Evolutionary conservation across 92 coral and sea anemone species (phyloP).

Genomic region (Pocillopora meandrina): DNA sequence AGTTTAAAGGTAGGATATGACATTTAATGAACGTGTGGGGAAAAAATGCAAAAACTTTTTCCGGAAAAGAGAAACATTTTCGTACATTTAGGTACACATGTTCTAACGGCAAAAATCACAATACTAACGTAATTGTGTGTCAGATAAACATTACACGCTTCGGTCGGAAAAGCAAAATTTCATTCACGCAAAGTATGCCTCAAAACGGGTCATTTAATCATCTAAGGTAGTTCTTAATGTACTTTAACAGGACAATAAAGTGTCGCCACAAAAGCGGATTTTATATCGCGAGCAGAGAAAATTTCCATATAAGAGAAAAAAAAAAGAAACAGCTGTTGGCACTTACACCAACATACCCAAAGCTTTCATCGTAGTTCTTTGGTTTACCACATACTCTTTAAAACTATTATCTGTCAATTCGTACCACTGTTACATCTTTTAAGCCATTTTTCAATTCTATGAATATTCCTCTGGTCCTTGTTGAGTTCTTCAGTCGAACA

Average conservation of each 20-base stretch:
- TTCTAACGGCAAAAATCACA: neutral
- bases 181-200: neutral
- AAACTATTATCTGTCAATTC: neutral
- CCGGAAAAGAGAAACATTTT: neutral
- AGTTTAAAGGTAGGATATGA: neutral
- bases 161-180: neutral
- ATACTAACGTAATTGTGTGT: neutral
- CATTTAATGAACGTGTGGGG: neutral
- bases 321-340: conserved; percentile 6
- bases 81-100: neutral
- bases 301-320: neutral
- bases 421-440: conserved; percentile 65
- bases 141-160: neutral
- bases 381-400: conserved; percentile 11
- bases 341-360: neutral
- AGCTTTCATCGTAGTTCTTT: neutral
- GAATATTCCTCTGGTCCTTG: conserved; percentile 54
- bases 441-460: conserved; percentile 85
- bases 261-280: neutral
- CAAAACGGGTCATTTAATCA: neutral
- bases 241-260: neutral
- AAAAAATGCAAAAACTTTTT: neutral
- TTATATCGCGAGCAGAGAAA: neutral
- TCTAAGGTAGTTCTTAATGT: neutral
- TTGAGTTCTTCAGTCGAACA: conserved; percentile 74